phyloP scores from a whole-genome alignment of 2,888 invertebrate genomes.

The Patella pellucida region DNA sequence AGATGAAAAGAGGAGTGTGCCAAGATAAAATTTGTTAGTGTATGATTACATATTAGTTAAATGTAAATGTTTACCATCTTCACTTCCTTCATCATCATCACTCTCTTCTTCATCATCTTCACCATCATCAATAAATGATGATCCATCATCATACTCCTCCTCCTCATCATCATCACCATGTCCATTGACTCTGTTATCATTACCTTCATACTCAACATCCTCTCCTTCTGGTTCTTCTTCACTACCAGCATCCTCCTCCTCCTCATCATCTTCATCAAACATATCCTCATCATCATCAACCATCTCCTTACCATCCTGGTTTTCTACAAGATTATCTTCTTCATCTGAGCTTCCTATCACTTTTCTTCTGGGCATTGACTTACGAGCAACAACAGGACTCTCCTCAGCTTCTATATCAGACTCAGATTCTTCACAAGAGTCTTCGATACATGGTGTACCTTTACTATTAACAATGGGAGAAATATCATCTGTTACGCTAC shows the following conservation, averaged over 20 bases:
- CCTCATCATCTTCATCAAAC: conserved; percentile 16
- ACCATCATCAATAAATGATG: conserved; percentile 16
- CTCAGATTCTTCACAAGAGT: conserved; percentile 13
- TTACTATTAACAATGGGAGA: background rate
- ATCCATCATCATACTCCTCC: conserved; percentile 24
- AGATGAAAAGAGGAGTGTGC: too few species aligned
- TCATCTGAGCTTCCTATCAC: conserved; percentile 51
- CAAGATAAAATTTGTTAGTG: too few species aligned
- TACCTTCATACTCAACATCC: conserved; percentile 1
- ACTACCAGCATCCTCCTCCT: conserved; percentile 17
- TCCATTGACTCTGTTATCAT: conserved; percentile 9
- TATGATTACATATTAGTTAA: too few species aligned
- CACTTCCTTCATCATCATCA: conserved; percentile 31
- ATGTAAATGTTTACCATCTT: conserved; percentile 12
- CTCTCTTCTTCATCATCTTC: conserved; percentile 26
- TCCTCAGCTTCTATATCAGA: conserved; percentile 30
- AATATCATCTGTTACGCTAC: background rate
- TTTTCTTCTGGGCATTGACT: conserved; percentile 32
- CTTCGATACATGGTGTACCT: background rate
- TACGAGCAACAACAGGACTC: conserved; percentile 29
- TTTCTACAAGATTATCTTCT: conserved; percentile 24
- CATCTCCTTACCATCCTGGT: conserved; percentile 19
- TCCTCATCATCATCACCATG: conserved; percentile 25
- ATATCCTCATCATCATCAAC: conserved; percentile 13
- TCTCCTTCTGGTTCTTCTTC: conserved; percentile 15